Evolutionary conservation across 2,113 vertebrate genomes (phyloP).

Genomic region (Chloebia gouldiae): DNA sequence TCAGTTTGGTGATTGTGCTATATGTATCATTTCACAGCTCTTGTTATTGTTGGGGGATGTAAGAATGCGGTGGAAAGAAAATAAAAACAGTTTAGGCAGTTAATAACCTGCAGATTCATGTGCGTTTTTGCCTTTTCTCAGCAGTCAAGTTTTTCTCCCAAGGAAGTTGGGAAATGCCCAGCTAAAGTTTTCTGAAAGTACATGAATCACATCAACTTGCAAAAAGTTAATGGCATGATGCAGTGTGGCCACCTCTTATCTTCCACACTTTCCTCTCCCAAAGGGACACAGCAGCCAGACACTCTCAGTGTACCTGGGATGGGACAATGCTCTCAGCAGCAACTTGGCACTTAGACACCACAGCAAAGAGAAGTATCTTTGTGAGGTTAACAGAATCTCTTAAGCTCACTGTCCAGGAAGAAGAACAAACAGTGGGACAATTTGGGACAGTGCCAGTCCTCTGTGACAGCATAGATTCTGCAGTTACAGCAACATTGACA

Average conservation of each 20-base stretch:
- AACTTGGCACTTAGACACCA: background rate
- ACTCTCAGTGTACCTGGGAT: accelerated
- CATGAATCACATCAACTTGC: background rate
- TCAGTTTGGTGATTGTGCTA: accelerated
- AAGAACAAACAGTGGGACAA: background rate
- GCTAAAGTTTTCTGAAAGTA: background rate
- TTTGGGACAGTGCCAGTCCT: background rate
- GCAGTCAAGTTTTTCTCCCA: background rate
- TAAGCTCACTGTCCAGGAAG: background rate
- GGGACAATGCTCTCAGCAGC: background rate
- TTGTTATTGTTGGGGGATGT: background rate
- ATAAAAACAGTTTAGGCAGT: background rate
- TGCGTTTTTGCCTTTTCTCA: background rate
- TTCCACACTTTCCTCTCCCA: background rate
- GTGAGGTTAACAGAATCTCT: background rate
- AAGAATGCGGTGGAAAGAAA: background rate
- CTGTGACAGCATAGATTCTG: accelerated
- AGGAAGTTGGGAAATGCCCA: background rate
- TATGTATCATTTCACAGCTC: background rate
- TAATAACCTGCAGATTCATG: background rate
- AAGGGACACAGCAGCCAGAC: accelerated
- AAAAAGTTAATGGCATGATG: background rate
- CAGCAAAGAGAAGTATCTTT: background rate
- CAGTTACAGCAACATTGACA: background rate
- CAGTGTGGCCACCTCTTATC: background rate